These are phyloP conservation scores for Thera britannica DNA, from an alignment of 2,888 invertebrate species.

Conservation along the genomic window DNA sequence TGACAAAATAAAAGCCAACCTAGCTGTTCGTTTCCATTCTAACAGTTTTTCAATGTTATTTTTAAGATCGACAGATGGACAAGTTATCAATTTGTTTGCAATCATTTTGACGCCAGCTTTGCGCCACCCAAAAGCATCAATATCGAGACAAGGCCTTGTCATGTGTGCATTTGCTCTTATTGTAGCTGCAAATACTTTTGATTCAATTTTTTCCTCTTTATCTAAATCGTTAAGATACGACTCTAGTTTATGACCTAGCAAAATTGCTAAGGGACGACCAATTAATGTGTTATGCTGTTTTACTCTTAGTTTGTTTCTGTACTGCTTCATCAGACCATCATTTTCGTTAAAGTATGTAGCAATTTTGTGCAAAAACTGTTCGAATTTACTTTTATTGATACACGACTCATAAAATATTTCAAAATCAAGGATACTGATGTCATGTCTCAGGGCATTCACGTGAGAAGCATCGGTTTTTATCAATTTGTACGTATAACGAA, in stretches of 20 bases:
- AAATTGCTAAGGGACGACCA: slow-evolving; percentile 25
- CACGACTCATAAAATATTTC: slow-evolving; percentile 17
- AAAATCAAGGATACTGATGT: slow-evolving; percentile 47
- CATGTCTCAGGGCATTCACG: slow-evolving; percentile 63
- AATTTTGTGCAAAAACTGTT: slow-evolving; percentile 54
- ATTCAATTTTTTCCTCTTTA: slow-evolving; percentile 28
- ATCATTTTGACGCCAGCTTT: slow-evolving; percentile 59
- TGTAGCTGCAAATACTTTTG: slow-evolving; percentile 45
- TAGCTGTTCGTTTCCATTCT: slow-evolving; percentile 51
- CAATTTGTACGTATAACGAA: slow-evolving; percentile 53
- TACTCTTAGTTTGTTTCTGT: slow-evolving; percentile 23
- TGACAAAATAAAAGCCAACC: slow-evolving; percentile 54
- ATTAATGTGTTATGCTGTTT: slow-evolving; percentile 38
- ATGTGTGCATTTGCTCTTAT: slow-evolving; percentile 58
- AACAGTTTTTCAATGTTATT: slow-evolving; percentile 46
- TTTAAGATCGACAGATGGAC: slow-evolving; percentile 46
- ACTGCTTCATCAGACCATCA: slow-evolving; percentile 50
- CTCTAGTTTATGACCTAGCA: slow-evolving; percentile 35
- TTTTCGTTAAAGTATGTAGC: slow-evolving; percentile 61
- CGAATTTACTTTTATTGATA: slow-evolving; percentile 37
- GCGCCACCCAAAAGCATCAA: slow-evolving; percentile 52
- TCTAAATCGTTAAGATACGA: slow-evolving; percentile 39
- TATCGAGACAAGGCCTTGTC: slow-evolving; percentile 51
- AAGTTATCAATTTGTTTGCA: slow-evolving; percentile 53
- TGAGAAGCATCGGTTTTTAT: slow-evolving; percentile 57